These are phyloP conservation scores for Nannospalax galili DNA, from an alignment of 2,113 vertebrate species.

Conservation along the genomic window DNA sequence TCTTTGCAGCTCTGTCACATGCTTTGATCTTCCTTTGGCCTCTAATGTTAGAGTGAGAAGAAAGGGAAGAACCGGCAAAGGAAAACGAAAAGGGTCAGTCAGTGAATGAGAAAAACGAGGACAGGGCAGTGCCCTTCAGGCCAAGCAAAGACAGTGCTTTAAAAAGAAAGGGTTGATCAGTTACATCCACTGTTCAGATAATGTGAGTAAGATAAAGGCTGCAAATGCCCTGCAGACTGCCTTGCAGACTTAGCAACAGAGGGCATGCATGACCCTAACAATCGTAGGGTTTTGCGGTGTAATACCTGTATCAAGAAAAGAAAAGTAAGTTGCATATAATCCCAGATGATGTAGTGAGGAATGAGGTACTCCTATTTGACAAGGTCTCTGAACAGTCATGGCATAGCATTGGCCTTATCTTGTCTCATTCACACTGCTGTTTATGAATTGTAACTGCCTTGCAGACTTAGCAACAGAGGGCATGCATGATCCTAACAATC, in stretches of 20 bases:
- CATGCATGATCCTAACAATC: background rate
- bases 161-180: background rate
- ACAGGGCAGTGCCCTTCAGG: background rate
- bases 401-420: background rate
- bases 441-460: slow-evolving; percentile 12
- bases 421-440: background rate
- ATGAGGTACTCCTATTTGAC: slow-evolving; percentile 13
- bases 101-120: background rate
- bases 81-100: background rate
- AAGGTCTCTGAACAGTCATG: slow-evolving; percentile 2
- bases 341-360: slow-evolving; percentile 41
- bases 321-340: slow-evolving; percentile 29
- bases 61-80: background rate
- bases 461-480: background rate
- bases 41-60: background rate
- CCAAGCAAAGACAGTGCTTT: background rate
- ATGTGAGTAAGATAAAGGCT: background rate
- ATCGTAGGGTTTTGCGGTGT: background rate
- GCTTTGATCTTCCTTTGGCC: background rate
- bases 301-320: slow-evolving; percentile 50
- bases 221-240: background rate
- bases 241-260: background rate
- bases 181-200: background rate
- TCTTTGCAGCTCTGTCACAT: background rate
- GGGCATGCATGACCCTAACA: background rate